A percentile compares a stretch with the other conserved stretches of the same genome.
These are phyloP conservation scores for Circaetus cinerascens DNA, from an alignment of 2,113 vertebrate genomes.

Conservation along the genomic window DNA sequence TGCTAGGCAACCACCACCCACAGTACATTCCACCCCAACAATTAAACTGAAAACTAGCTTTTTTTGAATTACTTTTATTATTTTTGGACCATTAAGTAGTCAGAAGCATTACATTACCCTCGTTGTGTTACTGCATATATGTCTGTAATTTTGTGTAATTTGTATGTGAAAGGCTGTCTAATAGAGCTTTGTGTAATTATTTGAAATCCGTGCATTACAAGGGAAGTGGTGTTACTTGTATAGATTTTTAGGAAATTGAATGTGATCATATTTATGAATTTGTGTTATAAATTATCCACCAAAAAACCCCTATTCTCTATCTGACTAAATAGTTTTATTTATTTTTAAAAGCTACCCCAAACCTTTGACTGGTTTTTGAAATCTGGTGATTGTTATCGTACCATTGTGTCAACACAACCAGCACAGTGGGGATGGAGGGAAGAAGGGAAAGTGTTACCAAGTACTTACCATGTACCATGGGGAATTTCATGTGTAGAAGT, in stretches of 20 bases:
- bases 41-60: constrained; percentile 99
- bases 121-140: constrained; percentile 4
- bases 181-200: constrained; percentile 34
- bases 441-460: neutral
- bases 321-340: constrained; percentile 41
- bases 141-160: constrained; percentile 47
- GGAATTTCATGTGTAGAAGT: neutral
- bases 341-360: constrained; percentile 53
- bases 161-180: constrained; percentile 50
- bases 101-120: constrained; percentile 36
- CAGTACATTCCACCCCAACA: constrained; percentile 88
- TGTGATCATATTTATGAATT: constrained; percentile 62
- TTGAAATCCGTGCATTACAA: constrained; percentile 34
- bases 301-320: neutral
- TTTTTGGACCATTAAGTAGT: constrained; percentile 47
- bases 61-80: constrained; percentile 80
- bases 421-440: neutral
- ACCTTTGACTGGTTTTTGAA: constrained; percentile 14
- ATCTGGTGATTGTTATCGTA: neutral
- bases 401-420: neutral
- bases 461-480: neutral
- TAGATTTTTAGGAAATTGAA: constrained; percentile 63
- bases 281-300: constrained; percentile 57
- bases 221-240: constrained; percentile 41
- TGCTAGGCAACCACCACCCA: constrained; percentile 83